Percentiles rank a stretch among this genome's conserved stretches.
These are phyloP conservation scores for Panurus biarmicus DNA, from an alignment of 2,113 vertebrate species.

Conservation along the genomic window DNA sequence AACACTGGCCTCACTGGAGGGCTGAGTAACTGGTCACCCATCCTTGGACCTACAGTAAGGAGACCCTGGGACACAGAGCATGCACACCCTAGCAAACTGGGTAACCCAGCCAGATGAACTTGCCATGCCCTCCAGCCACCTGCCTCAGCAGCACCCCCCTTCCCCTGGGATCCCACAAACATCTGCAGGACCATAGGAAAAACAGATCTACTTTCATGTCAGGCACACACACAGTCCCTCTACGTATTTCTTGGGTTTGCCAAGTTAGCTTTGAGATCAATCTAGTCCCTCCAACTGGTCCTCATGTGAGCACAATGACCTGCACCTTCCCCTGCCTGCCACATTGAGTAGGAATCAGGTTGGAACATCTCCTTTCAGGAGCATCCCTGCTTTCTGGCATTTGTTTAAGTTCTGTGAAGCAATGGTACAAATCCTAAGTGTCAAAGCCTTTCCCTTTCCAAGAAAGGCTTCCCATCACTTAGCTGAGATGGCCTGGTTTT, in stretches of 20 bases:
- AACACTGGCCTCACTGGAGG: neutral
- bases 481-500: neutral
- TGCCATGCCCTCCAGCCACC: neutral
- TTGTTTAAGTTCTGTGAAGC: neutral
- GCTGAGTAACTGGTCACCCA: neutral
- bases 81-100: neutral
- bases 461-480: neutral
- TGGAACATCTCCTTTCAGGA: neutral
- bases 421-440: neutral
- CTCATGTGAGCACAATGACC: neutral
- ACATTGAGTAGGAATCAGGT: accelerated
- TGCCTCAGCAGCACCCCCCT: neutral
- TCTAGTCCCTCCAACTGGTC: neutral
- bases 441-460: neutral
- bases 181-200: neutral
- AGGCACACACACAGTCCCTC: neutral
- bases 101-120: neutral
- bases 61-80: neutral
- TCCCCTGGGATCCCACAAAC: neutral
- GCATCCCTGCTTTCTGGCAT: neutral
- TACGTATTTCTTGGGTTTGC: neutral
- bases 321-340: neutral
- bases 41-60: accelerated
- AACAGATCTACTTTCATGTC: neutral
- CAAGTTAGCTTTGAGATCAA: neutral